Base-by-base conservation (phyloP, 2,797 vertebrate species). In the Morus bassanus region DNA sequence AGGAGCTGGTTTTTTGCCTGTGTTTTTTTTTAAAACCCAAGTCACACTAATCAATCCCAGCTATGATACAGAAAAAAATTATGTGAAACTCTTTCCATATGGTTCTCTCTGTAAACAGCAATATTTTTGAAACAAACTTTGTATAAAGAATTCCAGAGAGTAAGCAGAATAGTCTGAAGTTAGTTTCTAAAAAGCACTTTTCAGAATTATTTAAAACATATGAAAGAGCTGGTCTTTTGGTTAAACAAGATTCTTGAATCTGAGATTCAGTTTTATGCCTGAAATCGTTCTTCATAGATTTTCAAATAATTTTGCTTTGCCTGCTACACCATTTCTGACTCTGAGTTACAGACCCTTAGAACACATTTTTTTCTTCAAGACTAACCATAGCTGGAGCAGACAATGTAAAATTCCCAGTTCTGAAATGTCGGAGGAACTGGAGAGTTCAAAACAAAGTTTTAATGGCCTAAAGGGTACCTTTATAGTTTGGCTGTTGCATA, bases 131-230 rank as follows among this genome's bases (percentile, higher is more conserved):
- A 96, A 87, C 6, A 89, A 85, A 86, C 82, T 91, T 83, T n/a
- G 21, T 56, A 59, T 70, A 79, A 93, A 73, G 86, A 91, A 87
- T 95, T 95, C 56, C 59, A 91, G 43, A 69, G 70, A 91, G 77
- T 83, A 92, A 92, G 81, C 74, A 85, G 70, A 94, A 82, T 53
- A 87, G 19, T 53, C 74, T 92, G 56, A 89, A 93, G 27, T 54
- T 73, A 50, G n/a, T 73, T 93, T 91, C 83, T 76, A 67, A 79
- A 93, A 69, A 73, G 8, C 14, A 87, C 63, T 80, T 92, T 73
- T 63, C 60, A 59, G 83, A 95, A 82, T 91, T 90, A 96, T 94
- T 95, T 89, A 91, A 96, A 96, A 87, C 86, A 92, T 57, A 93
- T 92, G 93, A 70, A 85, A 87, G 37, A 88, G 19, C 24, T 78